These are phyloP conservation scores for Irena cyanogastra DNA, from an alignment of 2,113 vertebrate species.

Conservation along the genomic window DNA sequence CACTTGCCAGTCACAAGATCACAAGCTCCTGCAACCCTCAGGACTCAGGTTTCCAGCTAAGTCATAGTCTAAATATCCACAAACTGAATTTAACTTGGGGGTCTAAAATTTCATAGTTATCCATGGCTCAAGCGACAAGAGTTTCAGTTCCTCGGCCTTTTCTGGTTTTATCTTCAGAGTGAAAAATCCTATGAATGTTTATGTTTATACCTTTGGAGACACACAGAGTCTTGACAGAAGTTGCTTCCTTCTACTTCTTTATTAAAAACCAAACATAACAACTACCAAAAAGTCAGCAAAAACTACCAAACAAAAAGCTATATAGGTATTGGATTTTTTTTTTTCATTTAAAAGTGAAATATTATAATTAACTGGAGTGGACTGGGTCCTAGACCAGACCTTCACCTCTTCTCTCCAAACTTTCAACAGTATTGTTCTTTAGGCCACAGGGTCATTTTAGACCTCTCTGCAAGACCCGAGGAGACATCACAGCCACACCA, in stretches of 20 bases:
- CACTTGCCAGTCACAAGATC: too few species aligned
- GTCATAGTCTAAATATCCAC: not conserved
- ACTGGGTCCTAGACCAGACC: not conserved
- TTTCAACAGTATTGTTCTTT: not conserved
- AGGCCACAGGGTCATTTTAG: not conserved
- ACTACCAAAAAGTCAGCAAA: not conserved
- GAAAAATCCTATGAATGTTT: not conserved
- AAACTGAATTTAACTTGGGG: not conserved
- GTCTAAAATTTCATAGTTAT: not conserved
- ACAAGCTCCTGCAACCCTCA: not conserved
- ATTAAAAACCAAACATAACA: not conserved
- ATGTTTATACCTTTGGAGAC: rapidly evolving
- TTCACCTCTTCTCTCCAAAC: not conserved
- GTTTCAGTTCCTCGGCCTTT: not conserved
- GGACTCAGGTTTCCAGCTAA: not conserved
- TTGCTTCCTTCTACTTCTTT: not conserved
- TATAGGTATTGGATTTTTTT: not conserved
- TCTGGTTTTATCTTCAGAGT: not conserved
- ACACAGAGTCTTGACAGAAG: not conserved
- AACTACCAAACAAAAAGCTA: not conserved
- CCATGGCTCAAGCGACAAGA: not conserved
- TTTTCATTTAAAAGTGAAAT: not conserved
- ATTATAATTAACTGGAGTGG: rapidly evolving
- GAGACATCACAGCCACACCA: too few species aligned
- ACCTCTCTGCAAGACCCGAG: not conserved